Evolutionary conservation across 2,113 vertebrate species (phyloP).

Genomic region (Naja naja): DNA sequence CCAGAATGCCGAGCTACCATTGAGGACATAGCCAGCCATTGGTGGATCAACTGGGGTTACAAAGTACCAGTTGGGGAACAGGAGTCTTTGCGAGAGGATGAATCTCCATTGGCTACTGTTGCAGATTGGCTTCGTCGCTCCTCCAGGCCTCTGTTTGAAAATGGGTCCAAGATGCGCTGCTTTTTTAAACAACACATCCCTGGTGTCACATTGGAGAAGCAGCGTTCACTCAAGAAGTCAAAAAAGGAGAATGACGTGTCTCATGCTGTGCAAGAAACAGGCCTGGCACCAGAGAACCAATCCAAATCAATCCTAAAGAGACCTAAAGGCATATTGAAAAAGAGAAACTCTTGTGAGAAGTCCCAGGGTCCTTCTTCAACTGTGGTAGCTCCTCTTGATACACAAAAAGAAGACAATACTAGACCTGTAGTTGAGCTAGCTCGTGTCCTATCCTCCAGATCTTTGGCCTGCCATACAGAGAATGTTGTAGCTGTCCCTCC

Average conservation of each 20-base stretch:
- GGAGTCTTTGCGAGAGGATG: constrained; percentile 62
- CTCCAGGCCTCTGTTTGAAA: constrained; percentile 89
- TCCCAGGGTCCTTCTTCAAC: neutral
- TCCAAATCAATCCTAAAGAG: constrained; percentile 71
- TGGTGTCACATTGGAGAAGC: constrained; percentile 69
- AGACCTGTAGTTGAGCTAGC: neutral
- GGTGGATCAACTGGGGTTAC: constrained; percentile 99
- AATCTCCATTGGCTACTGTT: constrained; percentile 70
- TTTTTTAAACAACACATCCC: constrained; percentile 82
- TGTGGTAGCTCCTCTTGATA: constrained; percentile 38
- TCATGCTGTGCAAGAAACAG: constrained; percentile 70
- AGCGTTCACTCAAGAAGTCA: constrained; percentile 91
- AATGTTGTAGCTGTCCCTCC: fast-evolving
- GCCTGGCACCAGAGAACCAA: constrained; percentile 29
- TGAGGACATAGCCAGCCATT: constrained; percentile 92
- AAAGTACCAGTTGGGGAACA: constrained; percentile 69
- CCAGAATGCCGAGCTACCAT: constrained; percentile 89
- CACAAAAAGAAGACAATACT: neutral
- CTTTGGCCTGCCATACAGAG: fast-evolving
- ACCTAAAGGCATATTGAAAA: constrained; percentile 91
- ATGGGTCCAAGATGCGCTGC: constrained; percentile 87
- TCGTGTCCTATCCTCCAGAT: neutral
- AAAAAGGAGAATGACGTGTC: constrained; percentile 90
- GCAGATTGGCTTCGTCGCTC: constrained; percentile 88
- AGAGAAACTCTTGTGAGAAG: constrained; percentile 71